A percentile compares a stretch with the other conserved stretches of the same genome.
phyloP scores from a whole-genome alignment of 2,113 vertebrate species.

The Ursus arctos region DNA sequence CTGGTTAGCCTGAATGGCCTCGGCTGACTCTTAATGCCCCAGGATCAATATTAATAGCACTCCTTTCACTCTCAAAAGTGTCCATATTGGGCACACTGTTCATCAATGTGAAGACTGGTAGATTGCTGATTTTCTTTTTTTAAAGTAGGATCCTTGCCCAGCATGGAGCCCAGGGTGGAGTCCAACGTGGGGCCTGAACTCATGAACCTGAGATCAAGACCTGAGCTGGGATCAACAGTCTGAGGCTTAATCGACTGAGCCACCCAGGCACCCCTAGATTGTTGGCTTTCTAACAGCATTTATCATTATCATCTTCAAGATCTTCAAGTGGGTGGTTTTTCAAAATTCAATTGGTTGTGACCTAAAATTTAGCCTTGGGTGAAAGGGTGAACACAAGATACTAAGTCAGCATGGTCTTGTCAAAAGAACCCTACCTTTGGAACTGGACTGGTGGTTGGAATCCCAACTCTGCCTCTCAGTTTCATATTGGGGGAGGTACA shows the following conservation, averaged over 20 bases:
- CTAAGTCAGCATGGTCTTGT: background rate
- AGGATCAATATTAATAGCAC: background rate
- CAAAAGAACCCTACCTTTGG: background rate
- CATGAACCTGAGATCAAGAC: too few relatives aligned
- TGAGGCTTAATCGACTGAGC: background rate
- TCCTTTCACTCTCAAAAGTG: background rate
- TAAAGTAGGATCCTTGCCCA: too few relatives aligned
- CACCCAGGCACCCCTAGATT: background rate
- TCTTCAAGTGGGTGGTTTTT: background rate
- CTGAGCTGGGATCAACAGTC: background rate
- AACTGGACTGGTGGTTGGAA: background rate
- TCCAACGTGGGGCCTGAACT: too few relatives aligned
- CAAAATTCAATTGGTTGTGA: background rate
- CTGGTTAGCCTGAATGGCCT: background rate
- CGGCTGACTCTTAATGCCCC: background rate
- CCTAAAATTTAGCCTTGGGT: background rate
- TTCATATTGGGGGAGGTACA: background rate
- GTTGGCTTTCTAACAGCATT: background rate
- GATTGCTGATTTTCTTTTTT: background rate
- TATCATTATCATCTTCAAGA: background rate
- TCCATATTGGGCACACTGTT: background rate
- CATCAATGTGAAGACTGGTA: background rate
- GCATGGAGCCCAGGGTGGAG: too few relatives aligned
- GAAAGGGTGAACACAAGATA: background rate
- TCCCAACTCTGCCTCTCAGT: background rate